phyloP scores from a whole-genome alignment of 2,888 invertebrate species.

The Ornithoptera alexandrae region DNA sequence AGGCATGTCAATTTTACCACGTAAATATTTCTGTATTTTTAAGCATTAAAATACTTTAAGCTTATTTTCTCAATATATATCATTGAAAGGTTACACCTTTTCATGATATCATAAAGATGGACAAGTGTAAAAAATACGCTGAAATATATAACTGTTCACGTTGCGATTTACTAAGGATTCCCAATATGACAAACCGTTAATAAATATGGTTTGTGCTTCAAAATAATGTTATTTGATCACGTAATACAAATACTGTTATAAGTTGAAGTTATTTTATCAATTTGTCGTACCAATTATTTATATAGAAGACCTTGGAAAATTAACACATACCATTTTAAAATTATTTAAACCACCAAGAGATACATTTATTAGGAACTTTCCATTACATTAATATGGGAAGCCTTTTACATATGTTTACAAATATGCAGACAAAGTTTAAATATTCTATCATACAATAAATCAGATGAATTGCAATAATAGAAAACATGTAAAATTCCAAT shows the following conservation, averaged over 20 bases:
- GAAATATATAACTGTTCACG: not conserved
- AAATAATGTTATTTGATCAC: not conserved
- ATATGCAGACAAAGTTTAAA: no score
- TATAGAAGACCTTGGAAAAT: not conserved
- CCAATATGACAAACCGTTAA: slow-evolving; percentile 36
- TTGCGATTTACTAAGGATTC: slow-evolving; percentile 37
- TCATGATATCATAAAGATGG: not conserved
- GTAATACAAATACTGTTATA: not conserved
- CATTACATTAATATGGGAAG: no score
- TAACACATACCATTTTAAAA: not conserved
- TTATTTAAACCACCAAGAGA: not conserved
- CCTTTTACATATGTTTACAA: no score
- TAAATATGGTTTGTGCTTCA: not conserved
- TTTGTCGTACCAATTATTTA: not conserved
- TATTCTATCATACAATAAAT: no score
- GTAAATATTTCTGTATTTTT: slow-evolving; percentile 28
- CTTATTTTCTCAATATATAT: not conserved
- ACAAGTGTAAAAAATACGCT: not conserved
- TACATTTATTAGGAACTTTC: no score
- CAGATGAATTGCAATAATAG: no score
- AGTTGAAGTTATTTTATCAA: not conserved
- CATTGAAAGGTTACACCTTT: not conserved
- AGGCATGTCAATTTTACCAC: slow-evolving; percentile 23
- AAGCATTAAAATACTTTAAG: not conserved
- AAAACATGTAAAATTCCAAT: no score